Evolutionary conservation across 2,888 invertebrate species (phyloP), one percentile per base, ranked within the genome.

Genomic region (Mimas tiliae): DNA sequence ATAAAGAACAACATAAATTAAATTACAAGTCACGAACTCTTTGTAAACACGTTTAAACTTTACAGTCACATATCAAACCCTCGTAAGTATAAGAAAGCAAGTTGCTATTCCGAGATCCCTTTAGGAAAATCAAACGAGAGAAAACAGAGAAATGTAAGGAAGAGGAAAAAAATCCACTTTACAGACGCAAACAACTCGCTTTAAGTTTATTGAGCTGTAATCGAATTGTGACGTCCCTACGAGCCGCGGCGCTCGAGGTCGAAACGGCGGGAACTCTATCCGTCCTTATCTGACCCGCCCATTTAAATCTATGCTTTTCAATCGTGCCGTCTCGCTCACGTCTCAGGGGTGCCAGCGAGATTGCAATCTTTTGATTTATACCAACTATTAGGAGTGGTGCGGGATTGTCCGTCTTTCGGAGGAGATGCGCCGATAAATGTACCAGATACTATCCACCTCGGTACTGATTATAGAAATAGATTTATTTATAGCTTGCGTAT

Each of bases 331-430:
- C 93, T 93, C 93, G 84, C 92, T 93, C 90, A 88, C 84, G 80
- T 93, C 93, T 91, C 93, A 90, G 90, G 93, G 93, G 93, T 92
- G 91, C 92, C 87, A 88, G 84, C 83, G 88, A 92, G 93, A 93
- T 93, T 92, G 93, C 92, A 92, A 93, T 93, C 93, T 93, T 93
- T 93, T 93, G 93, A 93, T 93, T 93, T 93, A 93, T 93, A 91
- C 90, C 91, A 91, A 93, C 93, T 93, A 93, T 93, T 93, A 93
- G 93, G 92, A 92, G 87, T 86, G 86, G 81, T 86, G 86, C 86
- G 87, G 91, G 89, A 87, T 89, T 86, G 88, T 91, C 88, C 87
- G 91, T 92, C 89, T 91, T 85, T 87, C 75, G 78, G 83, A 82
- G 85, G 86, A 88, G 90, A 91, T 92, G 80, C 77, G 74, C 74